phyloP scores from a whole-genome alignment of 2,113 vertebrate species.

The Chionis minor region DNA sequence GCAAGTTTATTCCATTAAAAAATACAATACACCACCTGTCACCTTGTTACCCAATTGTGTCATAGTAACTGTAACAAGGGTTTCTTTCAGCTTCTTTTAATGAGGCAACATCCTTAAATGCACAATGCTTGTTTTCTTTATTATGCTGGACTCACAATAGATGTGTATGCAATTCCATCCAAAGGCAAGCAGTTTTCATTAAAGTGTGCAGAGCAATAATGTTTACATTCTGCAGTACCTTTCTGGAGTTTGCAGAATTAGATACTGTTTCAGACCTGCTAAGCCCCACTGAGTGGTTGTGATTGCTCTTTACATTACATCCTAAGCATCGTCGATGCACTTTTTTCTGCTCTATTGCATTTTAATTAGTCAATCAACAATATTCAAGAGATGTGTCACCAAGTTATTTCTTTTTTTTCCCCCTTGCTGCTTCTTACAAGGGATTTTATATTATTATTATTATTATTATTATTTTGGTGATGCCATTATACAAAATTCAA shows the following conservation, averaged over 20 bases:
- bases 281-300: slow-evolving; percentile 73
- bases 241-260: slow-evolving; percentile 77
- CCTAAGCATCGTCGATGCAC: slow-evolving; percentile 63
- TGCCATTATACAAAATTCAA: slow-evolving; percentile 14
- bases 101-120: slow-evolving; percentile 61
- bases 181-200: slow-evolving; percentile 73
- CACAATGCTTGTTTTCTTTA: slow-evolving; percentile 38
- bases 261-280: slow-evolving; percentile 68
- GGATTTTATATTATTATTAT: not conserved
- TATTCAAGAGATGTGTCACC: slow-evolving; percentile 62
- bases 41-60: slow-evolving; percentile 77
- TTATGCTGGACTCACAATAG: slow-evolving; percentile 63
- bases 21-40: slow-evolving; percentile 73
- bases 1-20: slow-evolving; percentile 65
- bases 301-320: slow-evolving; percentile 70
- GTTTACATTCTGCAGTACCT: slow-evolving; percentile 73
- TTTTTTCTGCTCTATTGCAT: slow-evolving; percentile 74
- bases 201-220: slow-evolving; percentile 72
- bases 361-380: slow-evolving; percentile 76
- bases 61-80: slow-evolving; percentile 75
- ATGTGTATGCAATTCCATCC: slow-evolving; percentile 50
- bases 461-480: not conserved
- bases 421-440: slow-evolving; percentile 16
- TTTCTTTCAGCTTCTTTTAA: slow-evolving; percentile 79
- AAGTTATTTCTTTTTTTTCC: not conserved